Evolutionary conservation across 2,888 invertebrate species (phyloP).

Genomic region (Caenorhabditis plicata): DNA sequence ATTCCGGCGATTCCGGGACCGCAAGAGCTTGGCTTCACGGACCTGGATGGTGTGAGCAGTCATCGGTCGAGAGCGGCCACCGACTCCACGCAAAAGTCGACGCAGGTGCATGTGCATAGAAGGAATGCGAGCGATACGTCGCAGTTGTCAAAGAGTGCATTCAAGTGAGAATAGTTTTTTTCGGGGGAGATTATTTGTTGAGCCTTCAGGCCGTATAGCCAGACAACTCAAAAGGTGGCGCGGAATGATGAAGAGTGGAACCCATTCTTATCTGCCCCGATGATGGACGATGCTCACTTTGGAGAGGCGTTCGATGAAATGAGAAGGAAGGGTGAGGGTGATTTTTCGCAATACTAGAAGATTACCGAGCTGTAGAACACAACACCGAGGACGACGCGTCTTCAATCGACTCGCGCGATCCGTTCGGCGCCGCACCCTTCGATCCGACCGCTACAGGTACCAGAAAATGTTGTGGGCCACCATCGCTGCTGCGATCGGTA

Average conservation of each 20-base stretch:
- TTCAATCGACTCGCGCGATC: conserved; percentile 66
- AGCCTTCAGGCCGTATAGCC: conserved; percentile 37
- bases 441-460: conserved; percentile 42
- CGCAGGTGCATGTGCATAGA: conserved; percentile 21
- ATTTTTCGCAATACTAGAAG: background rate
- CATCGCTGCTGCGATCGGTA: conserved; percentile 19
- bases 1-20: background rate
- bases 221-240: conserved; percentile 10
- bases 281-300: conserved; percentile 29
- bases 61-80: conserved; percentile 2
- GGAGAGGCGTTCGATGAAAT: conserved; percentile 31
- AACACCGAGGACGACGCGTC: conserved; percentile 20
- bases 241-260: conserved; percentile 36
- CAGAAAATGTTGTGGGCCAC: conserved; percentile 18
- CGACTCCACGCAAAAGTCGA: background rate
- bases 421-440: conserved; percentile 69
- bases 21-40: too few relatives aligned
- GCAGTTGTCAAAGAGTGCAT: conserved; percentile 39
- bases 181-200: background rate
- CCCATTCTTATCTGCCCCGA: conserved; percentile 52
- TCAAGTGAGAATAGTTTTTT: conserved; percentile 32
- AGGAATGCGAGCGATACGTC: conserved; percentile 40
- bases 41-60: too few relatives aligned
- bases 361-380: background rate
- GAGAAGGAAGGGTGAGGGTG: conserved; percentile 13